Base-by-base conservation (phyloP, 2,888 invertebrate species). In the Margaritifera margaritifera region DNA sequence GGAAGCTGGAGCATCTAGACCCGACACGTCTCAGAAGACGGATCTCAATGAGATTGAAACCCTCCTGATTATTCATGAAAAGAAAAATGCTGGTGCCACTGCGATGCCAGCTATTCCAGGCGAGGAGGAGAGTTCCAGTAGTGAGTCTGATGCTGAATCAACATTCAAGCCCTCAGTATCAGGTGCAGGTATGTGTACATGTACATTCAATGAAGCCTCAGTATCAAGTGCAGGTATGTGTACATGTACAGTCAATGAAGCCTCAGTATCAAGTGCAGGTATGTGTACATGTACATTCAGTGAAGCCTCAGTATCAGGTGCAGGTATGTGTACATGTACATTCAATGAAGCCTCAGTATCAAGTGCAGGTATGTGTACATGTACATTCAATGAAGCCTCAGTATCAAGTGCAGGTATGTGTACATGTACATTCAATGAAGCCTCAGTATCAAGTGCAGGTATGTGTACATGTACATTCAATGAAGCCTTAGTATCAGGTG, bases 31-130 rank as follows among this genome's bases (percentile, higher is more conserved):
- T 51, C 53, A 66, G 19, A 52, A 69, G 11, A 71, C 72, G 22
- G 73, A 76, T n/a, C 80, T 74, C 64, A 81, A 83, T 63, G 86
- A 86, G 71, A 86, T 87, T 50, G 82, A 85, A 77, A 81, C 77
- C n/a, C 78, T 85, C 15, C 69, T 87, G 42, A 72, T 85, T 65
- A 85, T 85, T 8, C 86, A 82, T 54, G 82, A 82, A 74, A 82
- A 80, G 72, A 82, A 82, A 54, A 70, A 64, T 15, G 68, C 67
- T 20, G 54, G 51, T 8, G 62, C 69, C 0, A 42, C 2, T 42
- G 62, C 67, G 8, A 62, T 72, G n/a, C 58, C 75, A 6, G 62
- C 58, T 25, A 64, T 66, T 22, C 71, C 75, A 25, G 73, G 72
- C 11, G 75, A 79, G 11, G 78, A 75, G 59, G 85, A 83, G 5